A percentile compares a stretch with the other conserved stretches of the same genome.
Evolutionary conservation across 1,140 invertebrate genomes (phyloP).

Genomic region (Physella acuta): DNA sequence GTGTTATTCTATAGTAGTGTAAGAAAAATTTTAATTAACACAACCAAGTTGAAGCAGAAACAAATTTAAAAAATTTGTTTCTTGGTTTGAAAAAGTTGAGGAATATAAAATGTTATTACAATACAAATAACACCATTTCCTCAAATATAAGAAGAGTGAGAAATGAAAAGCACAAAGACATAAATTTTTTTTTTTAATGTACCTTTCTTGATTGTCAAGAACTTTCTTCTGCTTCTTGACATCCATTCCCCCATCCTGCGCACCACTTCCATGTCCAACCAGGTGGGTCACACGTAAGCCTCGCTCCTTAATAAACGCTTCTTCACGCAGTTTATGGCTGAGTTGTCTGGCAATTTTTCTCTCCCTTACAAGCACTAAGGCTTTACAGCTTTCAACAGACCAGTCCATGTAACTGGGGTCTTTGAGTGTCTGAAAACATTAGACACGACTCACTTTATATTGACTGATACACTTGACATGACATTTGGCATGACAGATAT

Average conservation of each 20-base stretch:
- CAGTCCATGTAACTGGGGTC: conserved; percentile 31
- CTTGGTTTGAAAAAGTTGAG: too few relatives aligned
- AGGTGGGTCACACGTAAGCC: conserved; percentile 36
- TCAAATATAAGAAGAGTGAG: too few relatives aligned
- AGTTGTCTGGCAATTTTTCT: conserved; percentile 42
- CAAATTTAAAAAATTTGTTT: too few relatives aligned
- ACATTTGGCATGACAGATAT: too few relatives aligned
- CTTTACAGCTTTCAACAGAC: conserved; percentile 32
- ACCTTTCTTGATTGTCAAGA: conserved; percentile 34
- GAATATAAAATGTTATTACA: too few relatives aligned
- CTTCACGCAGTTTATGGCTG: conserved; percentile 30
- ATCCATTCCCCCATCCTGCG: conserved; percentile 43
- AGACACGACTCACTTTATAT: conserved; percentile 3
- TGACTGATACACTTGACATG: neutral
- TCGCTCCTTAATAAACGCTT: conserved; percentile 27
- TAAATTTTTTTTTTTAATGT: too few relatives aligned
- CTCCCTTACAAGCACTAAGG: conserved; percentile 47
- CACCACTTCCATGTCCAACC: conserved; percentile 45
- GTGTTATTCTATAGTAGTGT: too few relatives aligned
- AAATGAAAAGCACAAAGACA: too few relatives aligned
- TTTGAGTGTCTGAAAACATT: conserved; percentile 23
- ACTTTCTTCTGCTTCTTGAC: conserved; percentile 44
- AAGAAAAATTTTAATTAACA: too few relatives aligned
- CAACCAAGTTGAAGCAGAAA: too few relatives aligned
- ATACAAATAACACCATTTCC: too few relatives aligned